These are phyloP conservation scores for Myotis yumanensis DNA, from an alignment of 2,113 vertebrate species.

Conservation along the genomic window DNA sequence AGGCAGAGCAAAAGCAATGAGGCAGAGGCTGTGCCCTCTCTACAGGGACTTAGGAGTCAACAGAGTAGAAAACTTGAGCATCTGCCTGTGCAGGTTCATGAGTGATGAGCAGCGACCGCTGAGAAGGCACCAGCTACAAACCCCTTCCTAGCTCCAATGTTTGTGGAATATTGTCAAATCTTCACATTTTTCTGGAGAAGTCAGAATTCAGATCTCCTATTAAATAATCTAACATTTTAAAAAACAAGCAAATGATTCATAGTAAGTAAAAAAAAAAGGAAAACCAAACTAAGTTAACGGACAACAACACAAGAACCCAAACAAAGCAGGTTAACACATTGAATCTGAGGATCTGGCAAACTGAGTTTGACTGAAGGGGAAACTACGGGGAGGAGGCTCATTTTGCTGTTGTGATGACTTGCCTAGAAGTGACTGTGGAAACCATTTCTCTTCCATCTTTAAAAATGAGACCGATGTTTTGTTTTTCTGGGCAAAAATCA, in stretches of 20 bases:
- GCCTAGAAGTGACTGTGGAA: neutral
- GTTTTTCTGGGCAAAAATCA: neutral
- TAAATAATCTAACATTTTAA: neutral
- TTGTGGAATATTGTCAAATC: neutral
- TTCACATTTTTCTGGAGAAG: neutral
- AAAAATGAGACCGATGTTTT: slow-evolving; percentile 17
- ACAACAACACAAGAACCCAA: neutral
- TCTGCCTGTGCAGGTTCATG: rapidly evolving
- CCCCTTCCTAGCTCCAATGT: neutral
- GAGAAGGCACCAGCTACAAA: neutral
- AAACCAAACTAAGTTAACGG: neutral
- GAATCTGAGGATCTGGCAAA: neutral
- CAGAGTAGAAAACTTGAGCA: neutral
- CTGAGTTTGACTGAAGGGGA: neutral
- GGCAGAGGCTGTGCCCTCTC: neutral
- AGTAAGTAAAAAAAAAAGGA: neutral
- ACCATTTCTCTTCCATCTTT: slow-evolving; percentile 14
- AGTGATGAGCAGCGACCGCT: rapidly evolving
- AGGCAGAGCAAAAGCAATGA: neutral
- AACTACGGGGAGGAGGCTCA: neutral
- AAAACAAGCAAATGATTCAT: neutral
- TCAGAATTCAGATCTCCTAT: neutral
- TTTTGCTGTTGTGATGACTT: neutral
- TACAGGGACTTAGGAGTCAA: neutral
- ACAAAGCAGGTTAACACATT: neutral